Percentiles rank a stretch among this genome's conserved stretches.
These are phyloP conservation scores for Drosophila obscura DNA, from an alignment of 1,140 invertebrate genomes.

Conservation along the genomic window DNA sequence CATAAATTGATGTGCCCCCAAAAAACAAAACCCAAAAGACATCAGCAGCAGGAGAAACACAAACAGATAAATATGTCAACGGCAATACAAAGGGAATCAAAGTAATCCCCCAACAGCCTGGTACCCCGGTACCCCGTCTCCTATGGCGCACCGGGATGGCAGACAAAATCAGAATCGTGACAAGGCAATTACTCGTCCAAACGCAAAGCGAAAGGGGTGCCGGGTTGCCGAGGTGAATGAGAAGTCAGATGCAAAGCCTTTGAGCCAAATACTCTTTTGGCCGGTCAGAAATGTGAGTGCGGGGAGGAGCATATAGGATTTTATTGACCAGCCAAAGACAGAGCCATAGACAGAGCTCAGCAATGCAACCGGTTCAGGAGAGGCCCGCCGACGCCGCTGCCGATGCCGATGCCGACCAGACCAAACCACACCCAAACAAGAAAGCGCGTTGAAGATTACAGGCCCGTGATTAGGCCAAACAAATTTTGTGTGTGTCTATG, in stretches of 20 bases:
- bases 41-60: constrained; percentile 23
- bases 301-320: constrained; percentile 51
- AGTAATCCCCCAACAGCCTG: constrained; percentile 13
- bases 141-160: constrained; percentile 4
- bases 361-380: constrained; percentile 62
- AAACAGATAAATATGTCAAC: constrained; percentile 72
- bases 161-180: constrained; percentile 57
- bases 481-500: constrained; percentile 46
- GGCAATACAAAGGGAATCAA: constrained; percentile 51
- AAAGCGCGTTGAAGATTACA: constrained; percentile 74
- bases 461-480: constrained; percentile 63
- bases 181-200: constrained; percentile 49
- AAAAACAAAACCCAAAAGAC: constrained; percentile 26
- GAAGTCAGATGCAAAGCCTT: constrained; percentile 26
- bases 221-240: constrained; percentile 1
- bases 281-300: constrained; percentile 39
- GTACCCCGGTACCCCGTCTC: not conserved
- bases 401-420: not conserved
- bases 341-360: constrained; percentile 8
- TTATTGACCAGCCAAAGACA: not conserved
- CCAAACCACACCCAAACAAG: constrained; percentile 65
- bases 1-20: constrained; percentile 62
- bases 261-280: constrained; percentile 38
- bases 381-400: constrained; percentile 26
- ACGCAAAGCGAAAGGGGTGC: constrained; percentile 36